Evolutionary conservation across 2,113 vertebrate species (phyloP).

Genomic region (Ochotona princeps): DNA sequence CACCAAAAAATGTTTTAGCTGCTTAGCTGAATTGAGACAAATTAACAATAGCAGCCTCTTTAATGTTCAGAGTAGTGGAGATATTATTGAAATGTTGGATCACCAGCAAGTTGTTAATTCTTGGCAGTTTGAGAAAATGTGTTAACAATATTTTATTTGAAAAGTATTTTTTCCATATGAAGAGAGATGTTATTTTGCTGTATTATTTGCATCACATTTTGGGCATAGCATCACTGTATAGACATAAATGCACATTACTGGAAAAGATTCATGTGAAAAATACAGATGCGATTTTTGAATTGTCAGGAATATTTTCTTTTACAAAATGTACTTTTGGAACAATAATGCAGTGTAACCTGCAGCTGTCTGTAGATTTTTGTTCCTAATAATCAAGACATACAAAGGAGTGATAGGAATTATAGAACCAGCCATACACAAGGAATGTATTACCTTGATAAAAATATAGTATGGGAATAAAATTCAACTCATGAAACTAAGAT

Average conservation of each 20-base stretch:
- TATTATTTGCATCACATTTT: conserved; percentile 26
- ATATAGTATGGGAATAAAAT: not conserved
- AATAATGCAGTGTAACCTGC: not conserved
- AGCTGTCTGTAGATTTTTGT: not conserved
- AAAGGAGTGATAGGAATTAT: not conserved
- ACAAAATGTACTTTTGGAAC: not conserved
- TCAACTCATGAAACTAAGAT: not conserved
- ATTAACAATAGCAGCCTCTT: conserved; percentile 8
- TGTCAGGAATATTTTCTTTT: not conserved
- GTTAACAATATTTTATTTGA: conserved; percentile 56
- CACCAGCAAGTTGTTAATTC: conserved; percentile 24
- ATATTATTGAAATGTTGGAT: conserved; percentile 6
- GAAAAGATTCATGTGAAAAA: not conserved
- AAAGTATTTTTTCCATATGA: conserved; percentile 3
- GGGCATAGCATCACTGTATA: not conserved
- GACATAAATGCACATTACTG: conserved; percentile 7
- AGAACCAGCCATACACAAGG: not conserved
- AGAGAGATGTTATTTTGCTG: conserved; percentile 43
- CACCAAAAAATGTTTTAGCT: not conserved
- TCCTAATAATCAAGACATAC: not conserved
- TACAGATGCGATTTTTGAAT: not conserved
- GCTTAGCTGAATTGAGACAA: conserved; percentile 3
- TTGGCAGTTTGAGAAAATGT: conserved; percentile 14
- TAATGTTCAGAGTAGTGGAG: conserved; percentile 16
- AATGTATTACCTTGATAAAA: not conserved